Base-by-base conservation (phyloP, 2,797 vertebrate species). In the Falco rusticolus region DNA sequence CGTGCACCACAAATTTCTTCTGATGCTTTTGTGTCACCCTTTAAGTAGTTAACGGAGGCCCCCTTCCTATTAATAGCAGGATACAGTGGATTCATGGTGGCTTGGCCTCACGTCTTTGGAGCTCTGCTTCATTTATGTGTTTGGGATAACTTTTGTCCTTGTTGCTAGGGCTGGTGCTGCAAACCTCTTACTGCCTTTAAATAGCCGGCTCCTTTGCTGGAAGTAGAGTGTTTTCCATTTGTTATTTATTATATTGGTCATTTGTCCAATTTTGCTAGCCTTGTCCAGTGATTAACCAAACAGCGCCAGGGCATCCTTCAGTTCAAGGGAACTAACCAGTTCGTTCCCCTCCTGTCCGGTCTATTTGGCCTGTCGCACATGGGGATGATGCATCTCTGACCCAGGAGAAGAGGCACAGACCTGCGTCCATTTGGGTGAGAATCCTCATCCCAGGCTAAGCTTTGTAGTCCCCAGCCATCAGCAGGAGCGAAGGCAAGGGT, bases 41-140 rank as follows among this genome's bases (percentile, higher is more conserved):
- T 81, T 70, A 91, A 94, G 90, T 82, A 94, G 96, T 96, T 96
- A 95, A 92, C 84, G 83, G 75, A 84, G 72, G 41, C 69, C 80
- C 11, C 65, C 16, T 85, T 95, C 82, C 93, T 97, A 92, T 92
- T 96, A 97, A 96, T 89, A 96, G 91, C 70, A 63, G 29, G 60
- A 94, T 57, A 33, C 57, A 54, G 88, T n/a, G 78, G 51, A 78
- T 69, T 84, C 39, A 2, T 19, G 45, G 29, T 65, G 70, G 54
- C 61, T 93, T 74, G 71, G 87, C 39, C 66, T 93, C 53, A 28
- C 2, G 4, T 70, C 24, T 28, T 56, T 79, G 43, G 24, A 60
- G 57, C 37, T 60, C 11, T 31, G 48, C 34, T 75, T 89, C 43
- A 48, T 94, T 90, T 89, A 83, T 17, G 12, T 75, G n/a, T 94